Evolutionary conservation across 1,140 invertebrate species (phyloP), one percentile per base, ranked within the genome.

Genomic region (Lineus longissimus): DNA sequence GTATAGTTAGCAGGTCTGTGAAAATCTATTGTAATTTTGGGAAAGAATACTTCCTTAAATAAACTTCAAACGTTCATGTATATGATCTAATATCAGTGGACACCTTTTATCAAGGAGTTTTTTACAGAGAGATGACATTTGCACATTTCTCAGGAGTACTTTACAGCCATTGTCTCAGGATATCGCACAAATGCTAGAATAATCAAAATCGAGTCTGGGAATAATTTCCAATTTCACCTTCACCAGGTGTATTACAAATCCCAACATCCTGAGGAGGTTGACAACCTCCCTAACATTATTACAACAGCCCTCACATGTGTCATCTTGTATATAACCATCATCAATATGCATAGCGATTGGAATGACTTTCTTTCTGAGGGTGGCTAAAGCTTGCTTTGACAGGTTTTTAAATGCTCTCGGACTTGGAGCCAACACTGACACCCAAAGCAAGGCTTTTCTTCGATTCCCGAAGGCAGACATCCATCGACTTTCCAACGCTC

Each of bases 371-470:
- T 61, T 33, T 2, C 45, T 25, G 6, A 62, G n/a, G 4, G 1
- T 15, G 25, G 62, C 31, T 27, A 64, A 61, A 27, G 59, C 13
- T 27, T 27, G 47, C 23, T 67, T 67, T 33, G 56, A 25, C 23
- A 67, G 29, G 64, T 67, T 67, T 9, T 62, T 67, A 61, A 64
- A 67, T 17, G 64, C 15, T 7, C 62, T 19, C 19, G 59, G 63
- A 2, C 55, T 25, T 61, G 43, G 55, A 1, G 59, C 15, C 1
- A 65, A 15, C n/a, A n/a, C n/a, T n/a, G n/a, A n/a, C n/a, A n/a
- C n/a, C n/a, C n/a, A n/a, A n/a, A n/a, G n/a, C n/a, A n/a, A n/a
- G n/a, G n/a, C n/a, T n/a, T n/a, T n/a, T n/a, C n/a, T n/a, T n/a
- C n/a, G n/a, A n/a, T n/a, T n/a, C n/a, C n/a, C n/a, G n/a, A n/a